A percentile compares a stretch with the other conserved stretches of the same genome.
Conservation (phyloP, 2,888 invertebrate genomes). For the Cantharis flavilabris region DNA sequence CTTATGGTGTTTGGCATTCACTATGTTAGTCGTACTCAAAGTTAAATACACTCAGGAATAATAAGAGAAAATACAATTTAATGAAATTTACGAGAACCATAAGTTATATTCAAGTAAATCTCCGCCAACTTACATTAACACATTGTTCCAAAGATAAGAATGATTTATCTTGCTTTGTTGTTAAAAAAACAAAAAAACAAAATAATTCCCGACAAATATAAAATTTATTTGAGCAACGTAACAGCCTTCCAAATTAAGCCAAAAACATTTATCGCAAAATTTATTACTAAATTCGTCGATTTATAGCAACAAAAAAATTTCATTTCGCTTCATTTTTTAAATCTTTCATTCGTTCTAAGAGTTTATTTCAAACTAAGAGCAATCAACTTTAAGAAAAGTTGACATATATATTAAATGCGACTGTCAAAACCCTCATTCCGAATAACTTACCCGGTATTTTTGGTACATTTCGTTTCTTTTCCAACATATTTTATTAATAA, state of each 20-base stretch:
- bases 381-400: slow-evolving; percentile 4
- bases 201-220: not conserved
- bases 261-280: not conserved
- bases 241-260: not conserved
- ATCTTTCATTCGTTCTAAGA: not conserved
- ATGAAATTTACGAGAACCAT: slow-evolving; percentile 10
- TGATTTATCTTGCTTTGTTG: not conserved
- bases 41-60: slow-evolving; percentile 25
- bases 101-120: not conserved
- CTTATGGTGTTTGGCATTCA: slow-evolving; percentile 31
- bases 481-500: not conserved
- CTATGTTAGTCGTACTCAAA: slow-evolving; percentile 16
- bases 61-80: slow-evolving; percentile 11
- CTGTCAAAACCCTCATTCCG: slow-evolving; percentile 1
- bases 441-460: not conserved
- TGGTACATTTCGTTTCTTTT: not conserved
- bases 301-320: not conserved
- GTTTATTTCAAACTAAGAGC: not conserved
- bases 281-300: not conserved
- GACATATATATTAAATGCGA: slow-evolving; percentile 8
- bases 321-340: not conserved
- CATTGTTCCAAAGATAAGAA: not conserved
- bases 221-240: not conserved
- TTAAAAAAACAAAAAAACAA: not conserved
- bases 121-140: not conserved